Conservation (phyloP, 2,113 vertebrate genomes). For the Elgaria multicarinata region DNA sequence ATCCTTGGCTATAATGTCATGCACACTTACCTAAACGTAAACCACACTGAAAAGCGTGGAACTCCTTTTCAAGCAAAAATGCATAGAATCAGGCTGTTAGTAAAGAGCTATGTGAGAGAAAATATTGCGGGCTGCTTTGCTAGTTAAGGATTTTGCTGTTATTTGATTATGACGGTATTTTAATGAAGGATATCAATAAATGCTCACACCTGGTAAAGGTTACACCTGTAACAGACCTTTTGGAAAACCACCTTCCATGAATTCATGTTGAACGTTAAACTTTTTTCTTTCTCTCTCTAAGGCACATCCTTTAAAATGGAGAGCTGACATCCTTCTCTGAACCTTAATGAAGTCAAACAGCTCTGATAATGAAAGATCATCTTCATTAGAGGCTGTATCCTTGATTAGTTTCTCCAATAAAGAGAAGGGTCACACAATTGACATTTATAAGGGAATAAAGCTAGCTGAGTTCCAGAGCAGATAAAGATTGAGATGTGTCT, state of each 20-base stretch:
- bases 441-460: conserved; percentile 46
- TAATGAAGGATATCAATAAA: background rate
- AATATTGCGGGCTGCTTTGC: background rate
- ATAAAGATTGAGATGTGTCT: conserved; percentile 22
- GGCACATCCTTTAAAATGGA: background rate
- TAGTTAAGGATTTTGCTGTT: conserved; percentile 17
- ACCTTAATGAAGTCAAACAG: conserved; percentile 28
- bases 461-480: conserved; percentile 19
- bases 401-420: conserved; percentile 52
- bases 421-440: conserved; percentile 24
- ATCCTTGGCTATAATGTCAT: background rate
- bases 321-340: conserved; percentile 38
- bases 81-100: background rate
- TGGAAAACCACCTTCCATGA: conserved; percentile 13
- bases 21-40: no score
- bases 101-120: background rate
- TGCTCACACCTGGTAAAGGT: conserved; percentile 24
- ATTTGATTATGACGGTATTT: background rate
- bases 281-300: background rate
- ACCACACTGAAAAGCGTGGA: background rate
- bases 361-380: conserved; percentile 53
- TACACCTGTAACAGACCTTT: conserved; percentile 17
- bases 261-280: conserved; percentile 17
- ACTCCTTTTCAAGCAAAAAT: background rate
- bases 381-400: conserved; percentile 42